Conservation (phyloP, 2,797 vertebrate species). For the Silurus lanzhouensis region DNA sequence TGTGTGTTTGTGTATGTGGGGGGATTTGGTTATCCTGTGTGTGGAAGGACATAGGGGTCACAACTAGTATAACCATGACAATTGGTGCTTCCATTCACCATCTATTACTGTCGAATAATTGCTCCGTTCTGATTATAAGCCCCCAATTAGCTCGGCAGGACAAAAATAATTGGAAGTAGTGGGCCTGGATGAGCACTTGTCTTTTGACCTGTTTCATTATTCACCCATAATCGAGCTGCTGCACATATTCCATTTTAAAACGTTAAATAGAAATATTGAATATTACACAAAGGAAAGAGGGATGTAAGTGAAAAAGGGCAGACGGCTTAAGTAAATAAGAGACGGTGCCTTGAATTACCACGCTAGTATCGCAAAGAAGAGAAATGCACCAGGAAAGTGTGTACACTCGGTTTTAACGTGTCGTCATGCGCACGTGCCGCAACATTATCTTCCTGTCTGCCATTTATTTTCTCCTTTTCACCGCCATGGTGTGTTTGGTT, state of each 20-base stretch:
- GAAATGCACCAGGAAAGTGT: constrained; percentile 4
- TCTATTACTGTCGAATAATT: constrained; percentile 32
- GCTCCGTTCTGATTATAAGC: constrained; percentile 21
- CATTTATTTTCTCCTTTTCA: background rate
- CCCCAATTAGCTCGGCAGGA: constrained; percentile 24
- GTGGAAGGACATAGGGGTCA: background rate
- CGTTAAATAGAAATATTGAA: constrained; percentile 17
- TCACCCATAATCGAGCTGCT: constrained; percentile 8
- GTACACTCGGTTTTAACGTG: background rate
- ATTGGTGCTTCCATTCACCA: constrained; percentile 17
- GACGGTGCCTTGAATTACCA: constrained; percentile 1
- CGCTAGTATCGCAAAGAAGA: constrained; percentile 12
- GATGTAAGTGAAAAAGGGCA: constrained; percentile 14
- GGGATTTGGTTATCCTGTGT: background rate
- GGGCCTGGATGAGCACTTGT: background rate
- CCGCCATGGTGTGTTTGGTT: background rate
- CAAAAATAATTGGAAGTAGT: constrained; percentile 26
- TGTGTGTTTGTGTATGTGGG: background rate
- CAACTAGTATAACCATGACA: background rate
- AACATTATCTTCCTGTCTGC: background rate
- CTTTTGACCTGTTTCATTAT: constrained; percentile 11
- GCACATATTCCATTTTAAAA: background rate
- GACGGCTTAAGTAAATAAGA: constrained; percentile 14
- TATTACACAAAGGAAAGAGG: background rate
- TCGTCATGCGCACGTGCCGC: background rate